Conservation (phyloP, 2,797 vertebrate species). For the Momotus momota region DNA sequence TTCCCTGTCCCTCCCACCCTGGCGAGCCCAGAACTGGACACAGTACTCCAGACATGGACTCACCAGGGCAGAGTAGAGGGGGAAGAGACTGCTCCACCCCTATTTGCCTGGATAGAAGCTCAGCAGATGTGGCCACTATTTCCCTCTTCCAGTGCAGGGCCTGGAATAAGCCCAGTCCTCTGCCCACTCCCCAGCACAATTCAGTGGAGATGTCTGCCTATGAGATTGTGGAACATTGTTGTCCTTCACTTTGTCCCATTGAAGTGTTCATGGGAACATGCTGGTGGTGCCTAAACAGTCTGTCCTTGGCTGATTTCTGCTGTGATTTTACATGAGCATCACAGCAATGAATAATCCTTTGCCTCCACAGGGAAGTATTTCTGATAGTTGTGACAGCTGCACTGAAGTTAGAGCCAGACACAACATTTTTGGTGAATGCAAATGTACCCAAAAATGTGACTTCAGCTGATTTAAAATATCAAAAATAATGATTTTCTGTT, state of each 20-base stretch:
- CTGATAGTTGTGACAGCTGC: neutral
- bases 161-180: neutral
- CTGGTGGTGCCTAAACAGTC: neutral
- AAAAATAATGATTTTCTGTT: neutral
- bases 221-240: fast-evolving
- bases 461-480: neutral
- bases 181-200: neutral
- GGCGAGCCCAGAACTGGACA: too few species aligned
- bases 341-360: neutral
- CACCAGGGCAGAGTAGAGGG: too few species aligned
- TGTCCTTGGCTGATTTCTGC: neutral
- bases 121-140: neutral
- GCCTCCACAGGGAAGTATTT: neutral
- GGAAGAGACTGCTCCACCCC: neutral
- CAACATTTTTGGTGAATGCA: neutral
- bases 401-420: neutral
- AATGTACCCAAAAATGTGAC: neutral
- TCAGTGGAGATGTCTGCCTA: neutral
- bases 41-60: too few species aligned
- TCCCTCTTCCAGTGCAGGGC: neutral
- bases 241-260: neutral
- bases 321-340: neutral
- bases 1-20: too few species aligned
- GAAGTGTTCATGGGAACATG: neutral
- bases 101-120: neutral